These are phyloP conservation scores for Neria commutata DNA, from an alignment of 2,888 invertebrate genomes.

Conservation along the genomic window DNA sequence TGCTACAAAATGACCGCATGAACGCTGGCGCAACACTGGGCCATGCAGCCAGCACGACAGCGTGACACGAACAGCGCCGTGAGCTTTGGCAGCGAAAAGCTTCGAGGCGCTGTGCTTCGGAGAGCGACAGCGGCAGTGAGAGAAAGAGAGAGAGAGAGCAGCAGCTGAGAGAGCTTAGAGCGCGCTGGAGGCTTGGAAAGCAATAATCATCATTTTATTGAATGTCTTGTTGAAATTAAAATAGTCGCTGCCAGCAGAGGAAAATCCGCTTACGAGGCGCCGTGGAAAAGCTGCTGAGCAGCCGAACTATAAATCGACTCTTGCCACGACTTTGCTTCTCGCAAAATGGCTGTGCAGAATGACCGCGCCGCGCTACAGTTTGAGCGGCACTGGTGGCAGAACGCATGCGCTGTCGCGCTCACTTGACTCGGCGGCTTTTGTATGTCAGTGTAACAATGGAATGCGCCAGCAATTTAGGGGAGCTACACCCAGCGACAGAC, in stretches of 20 bases:
- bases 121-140: neutral
- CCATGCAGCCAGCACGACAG: slow-evolving; percentile 27
- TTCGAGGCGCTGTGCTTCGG: neutral
- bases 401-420: slow-evolving; percentile 7
- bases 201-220: too few relatives aligned
- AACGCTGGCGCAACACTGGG: slow-evolving; percentile 58
- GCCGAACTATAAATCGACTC: too few relatives aligned
- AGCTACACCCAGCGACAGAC: neutral
- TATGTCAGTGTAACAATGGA: slow-evolving; percentile 60
- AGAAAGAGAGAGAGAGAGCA: neutral
- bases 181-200: neutral
- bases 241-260: too few relatives aligned
- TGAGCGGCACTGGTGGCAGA: slow-evolving; percentile 5
- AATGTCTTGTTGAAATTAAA: too few relatives aligned
- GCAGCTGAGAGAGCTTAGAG: neutral
- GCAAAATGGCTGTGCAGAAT: neutral
- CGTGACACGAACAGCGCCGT: neutral
- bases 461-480: slow-evolving; percentile 44
- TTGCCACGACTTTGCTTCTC: too few relatives aligned
- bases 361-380: too few relatives aligned
- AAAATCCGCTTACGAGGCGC: too few relatives aligned
- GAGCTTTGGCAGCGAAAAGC: neutral
- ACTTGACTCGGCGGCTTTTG: slow-evolving; percentile 29
- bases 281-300: too few relatives aligned
- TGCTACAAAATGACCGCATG: slow-evolving; percentile 57